Evolutionary conservation across 2,888 invertebrate species (phyloP), one percentile per base, ranked within the genome.

Genomic region (Drosophila trichaetosa): DNA sequence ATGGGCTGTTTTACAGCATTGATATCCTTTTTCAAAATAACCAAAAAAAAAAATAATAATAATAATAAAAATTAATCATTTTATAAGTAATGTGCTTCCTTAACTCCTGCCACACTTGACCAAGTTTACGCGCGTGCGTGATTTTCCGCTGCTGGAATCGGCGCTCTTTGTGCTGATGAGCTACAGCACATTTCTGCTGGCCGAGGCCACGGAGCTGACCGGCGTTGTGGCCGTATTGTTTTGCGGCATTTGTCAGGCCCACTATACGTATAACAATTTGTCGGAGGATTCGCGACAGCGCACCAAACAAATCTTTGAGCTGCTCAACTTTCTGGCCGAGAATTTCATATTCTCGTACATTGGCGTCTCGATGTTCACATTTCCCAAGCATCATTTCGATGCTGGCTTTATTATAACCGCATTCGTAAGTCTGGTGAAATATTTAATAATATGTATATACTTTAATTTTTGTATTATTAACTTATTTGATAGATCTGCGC

Each of bases 271-370:
- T 94, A 99, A 99, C 94, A 99, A 99, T 93, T 94, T 99, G 40
- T 98, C 98, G 0, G 94, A 95, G 63, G 97, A 98, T 91, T 98
- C 98, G 0, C 95, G 98, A 81, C 95, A 95, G 79, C 94, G 98
- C 79, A 98, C 98, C 36, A 98, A 98, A 93, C 97, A 98, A 93
- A 95, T 98, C 88, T 98, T 98, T 93, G 98, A 98, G 92, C 94
- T 99, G 87, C 94, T 99, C 77, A 99, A 99, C 94, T 99, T 99
- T 93, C 94, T 99, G 79, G 98, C 99, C 0, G 99, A 99, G 92
- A 99, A 99, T 94, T 99, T 99, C 93, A 99, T 99, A 90, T 99
- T 99, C 94, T 97, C 97, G 5, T 99, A 99, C 94, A 99, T 99
- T 91, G 99, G 99, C 21, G 99, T 99, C 3, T 98, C 99, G 29